A percentile compares a stretch with the other conserved stretches of the same genome.
Conservation (phyloP, 92 coral and sea anemone genomes). For the Zoanthus sansibaricus region DNA sequence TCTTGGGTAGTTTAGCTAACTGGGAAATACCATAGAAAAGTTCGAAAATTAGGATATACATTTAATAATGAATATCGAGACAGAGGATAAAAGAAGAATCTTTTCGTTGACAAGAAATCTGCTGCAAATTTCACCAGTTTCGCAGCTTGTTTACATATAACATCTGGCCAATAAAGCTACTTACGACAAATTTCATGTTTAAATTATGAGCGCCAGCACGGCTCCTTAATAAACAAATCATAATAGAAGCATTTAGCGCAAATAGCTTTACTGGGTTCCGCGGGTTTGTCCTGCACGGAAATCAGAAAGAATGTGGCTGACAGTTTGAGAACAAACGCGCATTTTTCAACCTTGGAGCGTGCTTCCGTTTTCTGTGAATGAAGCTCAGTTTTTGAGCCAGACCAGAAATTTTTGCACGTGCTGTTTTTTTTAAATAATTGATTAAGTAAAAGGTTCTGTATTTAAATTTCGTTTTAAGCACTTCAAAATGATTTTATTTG, state of each 20-base stretch:
- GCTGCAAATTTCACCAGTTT: conserved; percentile 38
- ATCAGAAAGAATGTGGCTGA: conserved; percentile 18
- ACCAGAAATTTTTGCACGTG: conserved; percentile 78
- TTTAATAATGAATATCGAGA: not conserved
- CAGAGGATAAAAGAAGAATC: not conserved
- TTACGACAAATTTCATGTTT: conserved; percentile 72
- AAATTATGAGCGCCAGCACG: conserved; percentile 65
- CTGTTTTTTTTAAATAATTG: conserved; percentile 77
- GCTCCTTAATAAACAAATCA: conserved; percentile 25
- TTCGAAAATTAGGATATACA: not conserved
- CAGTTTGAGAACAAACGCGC: conserved; percentile 25
- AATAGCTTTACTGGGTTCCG: conserved; percentile 34
- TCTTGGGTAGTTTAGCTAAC: not conserved
- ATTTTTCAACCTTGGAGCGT: conserved; percentile 37
- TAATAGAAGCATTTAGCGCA: conserved; percentile 32
- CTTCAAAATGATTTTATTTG: conserved; percentile 61
- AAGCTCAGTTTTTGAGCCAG: conserved; percentile 21
- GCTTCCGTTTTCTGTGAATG: conserved; percentile 34
- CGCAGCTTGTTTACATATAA: conserved; percentile 66
- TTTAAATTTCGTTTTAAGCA: conserved; percentile 72
- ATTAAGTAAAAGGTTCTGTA: conserved; percentile 65
- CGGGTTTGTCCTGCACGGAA: conserved; percentile 27
- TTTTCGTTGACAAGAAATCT: conserved; percentile 3
- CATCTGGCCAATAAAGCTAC: conserved; percentile 93
- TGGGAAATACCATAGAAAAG: conserved; percentile 21